Evolutionary conservation across 1,140 invertebrate genomes (phyloP), one percentile per base, ranked within the genome.

Genomic region (Nasonia vitripennis): DNA sequence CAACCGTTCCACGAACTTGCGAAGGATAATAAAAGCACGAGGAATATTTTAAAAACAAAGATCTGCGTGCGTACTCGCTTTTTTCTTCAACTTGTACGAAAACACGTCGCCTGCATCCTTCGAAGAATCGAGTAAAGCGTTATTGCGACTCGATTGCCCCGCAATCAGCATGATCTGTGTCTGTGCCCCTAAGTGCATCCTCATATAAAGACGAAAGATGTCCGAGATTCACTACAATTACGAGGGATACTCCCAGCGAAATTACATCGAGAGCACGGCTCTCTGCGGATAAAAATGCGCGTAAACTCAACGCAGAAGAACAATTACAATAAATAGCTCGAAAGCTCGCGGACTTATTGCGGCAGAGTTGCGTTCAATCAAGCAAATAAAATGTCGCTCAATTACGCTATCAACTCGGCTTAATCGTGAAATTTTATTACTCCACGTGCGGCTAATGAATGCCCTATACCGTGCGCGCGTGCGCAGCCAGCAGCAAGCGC

Each of bases 401-500:
- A 81, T 81, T 81, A 81, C 37, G 79, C 79, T 81, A 81, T 81
- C 79, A 71, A 41, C 9, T n/a, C 79, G 68, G 23, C 4, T 81
- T 41, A 71, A 71, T 81, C 62, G 79, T 45, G 37, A 82, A 74
- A 82, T 82, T 74, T 74, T 34, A 74, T 70, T 31, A 12, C 55
- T 51, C 45, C 14, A n/a, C 37, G 70, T 9, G 48, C 31, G n/a
- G 62, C 23, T 81, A 71, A 71, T 81, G 79, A 71, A 81, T 41
- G 80, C 41, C 74, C n/a, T 27, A 27, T 6, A 37, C 23, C 68
- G 37, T 5, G n/a, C 14, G 5, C 74, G 5, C 51, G 34, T 9
- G 27, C 55, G 5, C 34, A 4, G 5, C 34, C 34, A 27, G 27
- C 27, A 27, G 1, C 0, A 2, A 9, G 7, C 6, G 45, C 7